Evolutionary conservation across 2,797 vertebrate genomes (phyloP).

Genomic region (Hypotaenidia okinawae): DNA sequence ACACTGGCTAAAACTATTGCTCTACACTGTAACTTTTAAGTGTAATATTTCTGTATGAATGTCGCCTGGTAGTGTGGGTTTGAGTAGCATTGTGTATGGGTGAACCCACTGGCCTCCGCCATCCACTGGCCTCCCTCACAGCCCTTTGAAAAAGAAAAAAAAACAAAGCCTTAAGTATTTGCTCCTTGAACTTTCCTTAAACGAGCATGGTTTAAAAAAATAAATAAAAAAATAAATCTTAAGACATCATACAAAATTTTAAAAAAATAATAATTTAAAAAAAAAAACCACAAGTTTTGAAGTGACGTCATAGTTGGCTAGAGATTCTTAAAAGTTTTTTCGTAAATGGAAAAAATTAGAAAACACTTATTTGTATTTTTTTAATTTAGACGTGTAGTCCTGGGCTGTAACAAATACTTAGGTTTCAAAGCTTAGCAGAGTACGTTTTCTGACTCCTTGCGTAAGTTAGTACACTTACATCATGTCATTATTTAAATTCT

Average conservation of each 20-base stretch:
- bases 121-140: constrained; percentile 86
- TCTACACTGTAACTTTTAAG: constrained; percentile 98
- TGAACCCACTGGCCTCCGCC: constrained; percentile 83
- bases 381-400: constrained; percentile 89
- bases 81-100: constrained; percentile 83
- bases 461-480: constrained; percentile 66
- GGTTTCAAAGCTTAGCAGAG: constrained; percentile 83
- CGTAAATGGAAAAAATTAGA: constrained; percentile 82
- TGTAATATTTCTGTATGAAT: constrained; percentile 92
- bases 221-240: constrained; percentile 10
- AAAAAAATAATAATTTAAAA: neutral
- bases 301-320: constrained; percentile 84
- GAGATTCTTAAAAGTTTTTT: constrained; percentile 86
- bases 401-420: constrained; percentile 80
- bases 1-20: constrained; percentile 95
- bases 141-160: constrained; percentile 78
- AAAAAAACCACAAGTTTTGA: constrained; percentile 65
- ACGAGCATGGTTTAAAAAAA: constrained; percentile 86
- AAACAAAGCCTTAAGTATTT: constrained; percentile 98
- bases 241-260: constrained; percentile 65
- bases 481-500: constrained; percentile 91
- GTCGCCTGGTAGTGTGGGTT: constrained; percentile 80
- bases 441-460: constrained; percentile 80
- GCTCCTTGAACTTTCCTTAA: constrained; percentile 90
- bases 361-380: constrained; percentile 88